Conservation (phyloP, 2,888 invertebrate species). For the Dryomyza anilis region DNA sequence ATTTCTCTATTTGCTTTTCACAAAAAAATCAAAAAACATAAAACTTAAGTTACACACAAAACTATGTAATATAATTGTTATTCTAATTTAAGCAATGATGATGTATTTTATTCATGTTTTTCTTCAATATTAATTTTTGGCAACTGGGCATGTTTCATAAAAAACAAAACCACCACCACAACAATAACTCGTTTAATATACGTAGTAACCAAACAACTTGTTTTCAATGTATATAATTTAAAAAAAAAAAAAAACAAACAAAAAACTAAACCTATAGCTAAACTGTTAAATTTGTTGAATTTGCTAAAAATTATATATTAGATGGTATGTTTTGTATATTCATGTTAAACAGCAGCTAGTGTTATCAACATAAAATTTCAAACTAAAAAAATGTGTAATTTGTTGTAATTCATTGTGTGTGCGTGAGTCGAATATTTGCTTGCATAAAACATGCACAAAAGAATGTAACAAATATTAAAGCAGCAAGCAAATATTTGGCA, state of each 20-base stretch:
- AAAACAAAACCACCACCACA: too few species aligned
- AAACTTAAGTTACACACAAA: constrained; percentile 12
- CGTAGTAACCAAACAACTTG: too few species aligned
- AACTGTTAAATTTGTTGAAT: neutral
- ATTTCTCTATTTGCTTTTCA: constrained; percentile 17
- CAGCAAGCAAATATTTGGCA: neutral
- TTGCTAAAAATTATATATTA: too few species aligned
- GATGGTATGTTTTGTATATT: neutral
- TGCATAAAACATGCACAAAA: neutral
- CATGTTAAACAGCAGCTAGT: neutral
- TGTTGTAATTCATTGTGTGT: neutral
- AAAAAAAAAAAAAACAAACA: neutral
- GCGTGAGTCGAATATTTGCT: neutral
- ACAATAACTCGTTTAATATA: too few species aligned
- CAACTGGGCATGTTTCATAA: too few species aligned
- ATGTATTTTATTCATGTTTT: neutral
- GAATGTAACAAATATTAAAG: neutral
- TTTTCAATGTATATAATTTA: neutral
- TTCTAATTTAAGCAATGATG: constrained; percentile 4
- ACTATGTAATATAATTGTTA: neutral
- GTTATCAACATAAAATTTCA: neutral
- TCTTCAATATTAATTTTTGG: neutral
- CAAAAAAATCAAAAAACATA: too few species aligned
- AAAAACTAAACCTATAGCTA: too few species aligned
- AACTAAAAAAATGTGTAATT: too few species aligned